Percentiles rank a stretch among this genome's conserved stretches.
These are phyloP conservation scores for Zelleria hepariella DNA, from an alignment of 2,888 invertebrate species.

Conservation along the genomic window DNA sequence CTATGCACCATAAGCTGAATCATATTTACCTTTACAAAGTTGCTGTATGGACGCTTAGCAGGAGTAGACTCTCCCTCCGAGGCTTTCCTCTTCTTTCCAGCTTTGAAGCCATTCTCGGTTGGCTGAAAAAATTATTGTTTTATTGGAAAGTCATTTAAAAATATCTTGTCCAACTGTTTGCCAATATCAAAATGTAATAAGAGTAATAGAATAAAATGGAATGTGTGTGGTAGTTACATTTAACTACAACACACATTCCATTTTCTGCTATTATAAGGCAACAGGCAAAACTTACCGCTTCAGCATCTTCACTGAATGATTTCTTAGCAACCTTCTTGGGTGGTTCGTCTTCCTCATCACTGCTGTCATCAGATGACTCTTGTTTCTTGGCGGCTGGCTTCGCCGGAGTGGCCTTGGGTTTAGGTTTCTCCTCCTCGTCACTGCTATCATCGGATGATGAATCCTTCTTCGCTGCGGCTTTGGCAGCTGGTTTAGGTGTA, in stretches of 20 bases:
- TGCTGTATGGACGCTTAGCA: conserved; percentile 74
- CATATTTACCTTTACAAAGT: conserved; percentile 76
- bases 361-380: conserved; percentile 27
- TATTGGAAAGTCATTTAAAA: too few species aligned
- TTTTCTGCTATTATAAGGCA: neutral
- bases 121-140: neutral
- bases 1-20: neutral
- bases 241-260: too few species aligned
- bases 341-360: conserved; percentile 25
- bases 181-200: too few species aligned
- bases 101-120: conserved; percentile 23
- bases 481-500: conserved; percentile 23
- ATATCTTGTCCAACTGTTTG: too few species aligned
- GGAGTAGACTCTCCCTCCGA: conserved; percentile 46
- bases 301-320: neutral
- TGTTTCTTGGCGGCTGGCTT: conserved; percentile 13
- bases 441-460: conserved; percentile 37
- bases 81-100: conserved; percentile 57
- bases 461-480: conserved; percentile 23
- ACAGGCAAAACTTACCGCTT: neutral
- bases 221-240: too few species aligned
- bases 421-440: conserved; percentile 25
- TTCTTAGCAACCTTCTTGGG: conserved; percentile 12
- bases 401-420: conserved; percentile 8
- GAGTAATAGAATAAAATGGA: too few species aligned